Evolutionary conservation across 1,140 invertebrate species (phyloP), one percentile per base, ranked within the genome.

Genomic region (Cydia splendana): DNA sequence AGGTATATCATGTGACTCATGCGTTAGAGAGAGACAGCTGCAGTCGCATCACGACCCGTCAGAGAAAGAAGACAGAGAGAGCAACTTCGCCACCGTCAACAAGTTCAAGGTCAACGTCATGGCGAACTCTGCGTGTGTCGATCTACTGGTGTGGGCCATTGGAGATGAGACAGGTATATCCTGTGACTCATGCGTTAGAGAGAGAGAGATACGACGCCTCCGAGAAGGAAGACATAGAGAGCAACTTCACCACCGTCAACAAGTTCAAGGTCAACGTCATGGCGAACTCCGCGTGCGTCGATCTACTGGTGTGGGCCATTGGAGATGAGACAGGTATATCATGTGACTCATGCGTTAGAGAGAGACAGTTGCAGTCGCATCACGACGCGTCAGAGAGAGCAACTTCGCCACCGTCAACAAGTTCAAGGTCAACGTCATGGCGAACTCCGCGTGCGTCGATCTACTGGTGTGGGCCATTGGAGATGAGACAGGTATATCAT

Each of bases 381-480:
- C 45, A 28, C 48, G 12, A 15, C 48, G 48, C 12, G 76, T 93
- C 95, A n/a, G 96, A 97, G 84, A 96, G 30, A 2, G 94, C 73
- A 97, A 97, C 89, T 96, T 94, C 82, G 95, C 95, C 1, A 95
- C 96, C 0, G 96, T 98, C 4, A 98, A 98, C 93, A 97, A 97
- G 87, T 98, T 98, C 85, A 98, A 99, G 94, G 96, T 99, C 38
- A 98, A 98, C 87, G 98, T 99, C 0, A 98, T 98, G 95, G 98
- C 98, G 0, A 99, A 99, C 94, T 98, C 98, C 3, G 98, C 98
- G n/a, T 99, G 98, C 91, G 97, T 99, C 2, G 98, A 99, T 92
- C 95, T 99, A 0, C 94, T 99, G 2, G 98, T 99, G 34, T 99
- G 99, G 98, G 98, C 98, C 10, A 98, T 99, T 82, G 96, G 96